Evolutionary conservation across 30 jellyfish, hydroid and myxozoan genomes (phyloP).

Genomic region (Hydractinia echinata): DNA sequence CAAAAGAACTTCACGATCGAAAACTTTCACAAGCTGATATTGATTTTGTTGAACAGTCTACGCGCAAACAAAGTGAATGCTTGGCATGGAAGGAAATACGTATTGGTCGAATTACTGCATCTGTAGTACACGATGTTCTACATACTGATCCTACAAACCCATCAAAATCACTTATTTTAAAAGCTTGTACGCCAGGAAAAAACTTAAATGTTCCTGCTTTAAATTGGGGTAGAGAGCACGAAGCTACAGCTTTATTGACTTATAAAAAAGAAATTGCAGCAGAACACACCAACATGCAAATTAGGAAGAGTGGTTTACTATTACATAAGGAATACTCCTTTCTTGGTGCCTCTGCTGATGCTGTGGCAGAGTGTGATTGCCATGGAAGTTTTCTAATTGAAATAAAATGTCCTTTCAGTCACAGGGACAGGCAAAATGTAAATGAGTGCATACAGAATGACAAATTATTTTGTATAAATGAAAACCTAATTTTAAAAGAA

Average conservation of each 20-base stretch:
- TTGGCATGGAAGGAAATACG: background rate
- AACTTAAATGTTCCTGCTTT: background rate
- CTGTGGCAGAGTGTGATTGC: slow-evolving; percentile 30
- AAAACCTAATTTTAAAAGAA: slow-evolving; percentile 6
- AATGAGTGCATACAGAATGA: slow-evolving; percentile 27
- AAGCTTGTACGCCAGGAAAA: slow-evolving; percentile 13
- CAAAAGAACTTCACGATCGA: background rate
- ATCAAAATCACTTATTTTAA: slow-evolving; percentile 1
- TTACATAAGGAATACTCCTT: background rate
- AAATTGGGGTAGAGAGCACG: slow-evolving; percentile 10
- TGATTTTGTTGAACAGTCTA: slow-evolving; percentile 20
- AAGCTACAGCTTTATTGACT: slow-evolving; percentile 2
- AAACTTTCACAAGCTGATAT: slow-evolving; percentile 29
- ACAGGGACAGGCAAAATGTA: slow-evolving; percentile 24
- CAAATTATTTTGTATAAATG: slow-evolving; percentile 8
- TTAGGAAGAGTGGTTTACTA: slow-evolving; percentile 7
- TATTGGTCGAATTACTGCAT: slow-evolving; percentile 29
- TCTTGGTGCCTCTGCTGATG: slow-evolving; percentile 54
- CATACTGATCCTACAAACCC: slow-evolving; percentile 8
- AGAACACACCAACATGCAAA: background rate
- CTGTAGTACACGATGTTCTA: slow-evolving; percentile 15
- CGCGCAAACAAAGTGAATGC: slow-evolving; percentile 12
- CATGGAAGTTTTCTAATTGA: slow-evolving; percentile 37
- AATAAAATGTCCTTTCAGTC: too few relatives aligned
- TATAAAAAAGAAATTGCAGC: background rate